Evolutionary conservation across 2,113 vertebrate species (phyloP), one percentile per base, ranked within the genome.

Genomic region (Struthio camelus): DNA sequence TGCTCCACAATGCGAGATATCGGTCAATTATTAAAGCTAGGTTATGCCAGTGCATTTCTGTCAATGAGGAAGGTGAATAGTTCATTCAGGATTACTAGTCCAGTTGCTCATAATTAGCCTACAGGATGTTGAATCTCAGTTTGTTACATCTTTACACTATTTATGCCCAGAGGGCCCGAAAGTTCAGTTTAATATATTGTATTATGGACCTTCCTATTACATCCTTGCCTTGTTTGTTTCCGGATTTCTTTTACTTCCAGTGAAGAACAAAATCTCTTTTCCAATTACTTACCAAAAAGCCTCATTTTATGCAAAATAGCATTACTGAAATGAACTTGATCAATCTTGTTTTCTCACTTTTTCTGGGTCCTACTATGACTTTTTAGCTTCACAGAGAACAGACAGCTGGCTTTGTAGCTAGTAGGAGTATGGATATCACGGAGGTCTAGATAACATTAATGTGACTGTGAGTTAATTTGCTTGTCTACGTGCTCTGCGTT

Each of bases 61-160:
- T 95, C 82, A 95, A 71, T 91, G 96, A 91, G 80, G 62, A 94
- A 97, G 97, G 97, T 98, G 97, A 98, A 97, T 58, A 97, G 97
- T 98, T 98, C 97, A 97, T 76, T 89, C 42, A 92, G 81, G 80
- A 93, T 93, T 96, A 88, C 76, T 61, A 93, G 77, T 97, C 80
- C 76, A 80, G 84, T 96, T 86, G 71, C 73, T 97, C 56, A 75
- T 97, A 97, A 98, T 98, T 97, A 98, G 92, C 87, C 64, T 64
- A 79, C 62, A 91, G 84, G 91, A 95, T 95, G 86, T 38, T 95
- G 91, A 95, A 95, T 92, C 88, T 91, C 89, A 95, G 19, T 67
- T 90, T 22, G 19, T 85, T 94, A 59, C 44, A 78, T 69, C 61
- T 95, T 96, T 79, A 54, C 36, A 79, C 30, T 81, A 50, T 94